These are phyloP conservation scores for Saimiri boliviensis DNA, from an alignment of 2,113 vertebrate species.

Conservation along the genomic window DNA sequence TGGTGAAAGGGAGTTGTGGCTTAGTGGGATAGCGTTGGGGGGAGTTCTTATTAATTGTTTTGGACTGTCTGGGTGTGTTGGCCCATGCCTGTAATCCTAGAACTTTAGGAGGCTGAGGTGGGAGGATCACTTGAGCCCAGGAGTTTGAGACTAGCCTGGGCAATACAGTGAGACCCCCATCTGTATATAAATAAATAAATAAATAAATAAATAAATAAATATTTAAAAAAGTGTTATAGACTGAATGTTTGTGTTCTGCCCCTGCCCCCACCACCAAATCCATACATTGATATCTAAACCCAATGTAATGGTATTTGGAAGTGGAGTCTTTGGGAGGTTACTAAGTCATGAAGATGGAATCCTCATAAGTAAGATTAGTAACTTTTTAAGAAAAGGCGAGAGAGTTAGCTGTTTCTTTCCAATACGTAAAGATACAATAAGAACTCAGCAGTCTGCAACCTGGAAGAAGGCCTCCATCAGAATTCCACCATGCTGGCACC, in stretches of 20 bases:
- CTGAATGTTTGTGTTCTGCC: not conserved
- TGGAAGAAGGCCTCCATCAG: not conserved
- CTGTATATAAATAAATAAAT: no score
- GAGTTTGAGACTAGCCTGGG: no score
- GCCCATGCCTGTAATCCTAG: no score
- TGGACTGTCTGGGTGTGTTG: no score
- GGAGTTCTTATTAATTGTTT: not conserved
- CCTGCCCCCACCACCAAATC: not conserved
- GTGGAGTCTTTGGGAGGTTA: not conserved
- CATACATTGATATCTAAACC: not conserved
- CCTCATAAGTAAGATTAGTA: not conserved
- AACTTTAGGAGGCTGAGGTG: no score
- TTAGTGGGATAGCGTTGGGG: not conserved
- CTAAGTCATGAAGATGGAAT: not conserved
- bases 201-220: no score
- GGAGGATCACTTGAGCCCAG: no score
- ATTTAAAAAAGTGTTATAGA: not conserved
- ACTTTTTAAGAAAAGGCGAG: not conserved
- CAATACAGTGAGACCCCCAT: no score
- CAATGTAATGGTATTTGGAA: not conserved
- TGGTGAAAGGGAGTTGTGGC: not conserved
- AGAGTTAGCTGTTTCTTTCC: not conserved
- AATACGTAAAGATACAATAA: not conserved
- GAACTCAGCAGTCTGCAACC: not conserved
- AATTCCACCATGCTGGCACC: not conserved